A percentile compares a stretch with the other conserved stretches of the same genome.
phyloP scores from a whole-genome alignment of 2,113 vertebrate genomes.

The Sapajus apella region DNA sequence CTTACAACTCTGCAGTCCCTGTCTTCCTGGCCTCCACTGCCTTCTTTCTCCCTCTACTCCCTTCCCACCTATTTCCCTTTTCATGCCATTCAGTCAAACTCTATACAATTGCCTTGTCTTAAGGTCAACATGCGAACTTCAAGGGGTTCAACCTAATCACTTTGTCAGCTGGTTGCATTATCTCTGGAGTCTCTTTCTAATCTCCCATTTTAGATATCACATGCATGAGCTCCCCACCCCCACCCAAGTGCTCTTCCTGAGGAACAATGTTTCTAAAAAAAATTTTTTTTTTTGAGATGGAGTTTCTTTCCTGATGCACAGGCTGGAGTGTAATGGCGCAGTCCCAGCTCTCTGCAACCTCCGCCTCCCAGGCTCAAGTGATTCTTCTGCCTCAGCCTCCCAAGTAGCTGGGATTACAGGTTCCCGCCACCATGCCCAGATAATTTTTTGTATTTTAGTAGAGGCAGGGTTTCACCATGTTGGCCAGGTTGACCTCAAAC shows the following conservation, averaged over 20 bases:
- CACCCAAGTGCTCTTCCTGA: not conserved
- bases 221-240: not conserved
- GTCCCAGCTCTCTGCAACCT: too few species aligned
- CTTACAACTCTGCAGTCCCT: fast-evolving
- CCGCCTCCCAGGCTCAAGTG: too few species aligned
- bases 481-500: too few species aligned
- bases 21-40: not conserved
- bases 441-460: too few species aligned
- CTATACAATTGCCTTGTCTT: not conserved
- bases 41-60: too few species aligned
- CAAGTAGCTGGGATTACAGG: too few species aligned
- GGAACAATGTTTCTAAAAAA: not conserved
- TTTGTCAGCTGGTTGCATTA: not conserved
- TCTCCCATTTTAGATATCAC: not conserved
- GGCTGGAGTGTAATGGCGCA: too few species aligned
- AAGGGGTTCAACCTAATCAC: not conserved
- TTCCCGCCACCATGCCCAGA: too few species aligned
- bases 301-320: too few species aligned
- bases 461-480: too few species aligned
- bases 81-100: not conserved
- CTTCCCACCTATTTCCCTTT: not conserved
- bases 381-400: too few species aligned
- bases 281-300: too few species aligned
- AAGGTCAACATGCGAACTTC: not conserved
- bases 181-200: not conserved